Percentiles rank a stretch among this genome's conserved stretches.
phyloP scores from a whole-genome alignment of 2,797 vertebrate species.

The Atherinosoma microstoma region DNA sequence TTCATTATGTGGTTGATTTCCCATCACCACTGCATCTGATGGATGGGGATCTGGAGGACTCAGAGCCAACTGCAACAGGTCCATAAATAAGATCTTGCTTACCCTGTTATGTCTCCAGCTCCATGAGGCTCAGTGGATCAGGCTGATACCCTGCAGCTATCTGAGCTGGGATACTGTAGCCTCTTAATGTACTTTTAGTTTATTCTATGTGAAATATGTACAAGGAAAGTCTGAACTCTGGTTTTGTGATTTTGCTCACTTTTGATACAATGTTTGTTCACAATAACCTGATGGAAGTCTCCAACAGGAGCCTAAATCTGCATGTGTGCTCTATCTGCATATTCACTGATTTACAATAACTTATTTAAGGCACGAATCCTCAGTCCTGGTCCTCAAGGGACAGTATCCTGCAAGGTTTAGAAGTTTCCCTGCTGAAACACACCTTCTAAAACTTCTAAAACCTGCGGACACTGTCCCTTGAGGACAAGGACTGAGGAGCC shows the following conservation, averaged over 20 bases:
- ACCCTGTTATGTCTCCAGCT: constrained; percentile 27
- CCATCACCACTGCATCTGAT: constrained; percentile 23
- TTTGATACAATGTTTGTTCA: background rate
- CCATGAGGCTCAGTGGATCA: background rate
- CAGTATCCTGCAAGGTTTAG: no score
- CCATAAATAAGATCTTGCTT: constrained; percentile 9
- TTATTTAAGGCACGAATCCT: no score
- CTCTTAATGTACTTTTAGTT: background rate
- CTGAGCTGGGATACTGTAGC: background rate
- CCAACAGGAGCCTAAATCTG: background rate
- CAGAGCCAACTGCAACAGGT: constrained; percentile 19
- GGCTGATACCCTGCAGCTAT: background rate
- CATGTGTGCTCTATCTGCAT: background rate
- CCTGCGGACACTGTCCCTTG: no score
- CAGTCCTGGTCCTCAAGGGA: no score
- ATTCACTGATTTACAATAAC: background rate
- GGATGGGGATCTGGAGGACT: constrained; percentile 24
- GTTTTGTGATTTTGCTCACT: background rate
- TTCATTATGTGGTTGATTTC: constrained; percentile 21
- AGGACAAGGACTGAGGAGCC: no score
- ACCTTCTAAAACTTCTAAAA: no score
- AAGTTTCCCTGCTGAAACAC: no score
- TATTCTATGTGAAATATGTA: background rate
- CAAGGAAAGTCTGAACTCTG: background rate
- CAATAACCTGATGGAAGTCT: background rate